These are phyloP conservation scores for Anthophora plumipes DNA, from an alignment of 2,888 invertebrate species.

Conservation along the genomic window DNA sequence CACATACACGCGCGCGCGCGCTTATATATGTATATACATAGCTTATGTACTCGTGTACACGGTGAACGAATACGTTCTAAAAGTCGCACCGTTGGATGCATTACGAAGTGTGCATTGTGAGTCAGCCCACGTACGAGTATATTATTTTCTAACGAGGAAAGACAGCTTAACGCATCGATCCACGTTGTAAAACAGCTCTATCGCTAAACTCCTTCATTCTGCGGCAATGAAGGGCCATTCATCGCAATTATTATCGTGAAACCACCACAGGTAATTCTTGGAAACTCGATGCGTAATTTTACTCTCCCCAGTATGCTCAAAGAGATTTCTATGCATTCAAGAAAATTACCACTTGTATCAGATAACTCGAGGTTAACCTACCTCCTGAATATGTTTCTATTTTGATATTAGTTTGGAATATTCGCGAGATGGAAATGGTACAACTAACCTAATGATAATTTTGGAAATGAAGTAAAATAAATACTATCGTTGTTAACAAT, in stretches of 20 bases:
- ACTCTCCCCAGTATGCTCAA: conserved; percentile 19
- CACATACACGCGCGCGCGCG: background rate
- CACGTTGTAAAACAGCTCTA: conserved; percentile 57
- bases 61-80: conserved; percentile 30
- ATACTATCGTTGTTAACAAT: too few relatives aligned
- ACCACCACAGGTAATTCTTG: conserved; percentile 50
- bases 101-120: conserved; percentile 45
- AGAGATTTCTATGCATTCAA: conserved; percentile 46
- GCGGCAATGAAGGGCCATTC: conserved; percentile 67
- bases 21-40: too few relatives aligned
- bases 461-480: too few relatives aligned
- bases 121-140: conserved; percentile 48
- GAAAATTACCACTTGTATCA: conserved; percentile 47
- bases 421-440: conserved; percentile 11
- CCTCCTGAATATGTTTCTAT: conserved; percentile 16
- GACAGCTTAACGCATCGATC: conserved; percentile 64
- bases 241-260: conserved; percentile 66
- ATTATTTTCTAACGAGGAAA: conserved; percentile 67
- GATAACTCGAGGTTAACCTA: conserved; percentile 16
- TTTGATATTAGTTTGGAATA: conserved; percentile 13
- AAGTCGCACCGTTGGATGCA: conserved; percentile 30
- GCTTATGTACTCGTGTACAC: background rate
- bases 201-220: conserved; percentile 62
- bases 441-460: too few relatives aligned
- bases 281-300: conserved; percentile 52